Conservation (phyloP, 2,797 vertebrate genomes). For the Cryptoblepharus egeriae region DNA sequence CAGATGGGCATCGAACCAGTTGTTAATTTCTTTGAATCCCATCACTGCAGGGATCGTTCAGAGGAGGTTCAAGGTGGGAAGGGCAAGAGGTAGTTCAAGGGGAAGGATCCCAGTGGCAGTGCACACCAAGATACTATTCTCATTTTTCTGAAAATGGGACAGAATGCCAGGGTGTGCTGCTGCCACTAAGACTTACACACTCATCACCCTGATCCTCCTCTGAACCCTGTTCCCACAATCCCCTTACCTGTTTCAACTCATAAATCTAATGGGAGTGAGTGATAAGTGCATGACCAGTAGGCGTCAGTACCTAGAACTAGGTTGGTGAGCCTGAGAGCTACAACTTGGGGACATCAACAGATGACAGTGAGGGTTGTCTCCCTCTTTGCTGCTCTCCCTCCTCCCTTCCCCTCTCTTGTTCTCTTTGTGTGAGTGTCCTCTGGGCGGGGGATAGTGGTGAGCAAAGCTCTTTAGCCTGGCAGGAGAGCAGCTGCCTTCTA, state of each 20-base stretch:
- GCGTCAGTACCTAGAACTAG: background rate
- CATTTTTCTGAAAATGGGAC: no score
- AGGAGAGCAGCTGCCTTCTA: conserved; percentile 9
- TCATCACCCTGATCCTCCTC: no score
- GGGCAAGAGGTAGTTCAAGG: no score
- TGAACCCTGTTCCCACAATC: no score
- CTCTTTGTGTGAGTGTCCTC: background rate
- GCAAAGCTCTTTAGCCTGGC: background rate
- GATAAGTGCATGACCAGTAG: background rate
- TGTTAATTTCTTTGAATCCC: no score
- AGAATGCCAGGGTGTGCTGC: no score
- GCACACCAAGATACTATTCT: no score
- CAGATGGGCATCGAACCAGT: no score
- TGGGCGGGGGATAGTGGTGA: conserved; percentile 14
- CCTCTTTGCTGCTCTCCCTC: background rate
- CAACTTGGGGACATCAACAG: background rate
- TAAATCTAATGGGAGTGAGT: background rate
- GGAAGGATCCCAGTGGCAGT: no score
- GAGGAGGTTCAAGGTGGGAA: no score
- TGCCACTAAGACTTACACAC: no score
- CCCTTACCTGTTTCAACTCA: background rate
- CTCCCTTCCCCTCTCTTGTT: background rate
- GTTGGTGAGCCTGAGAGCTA: background rate
- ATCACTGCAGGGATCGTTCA: no score
- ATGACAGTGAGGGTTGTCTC: background rate